Evolutionary conservation across 2,113 vertebrate genomes (phyloP).

Genomic region (Benitochromis conjunctus): DNA sequence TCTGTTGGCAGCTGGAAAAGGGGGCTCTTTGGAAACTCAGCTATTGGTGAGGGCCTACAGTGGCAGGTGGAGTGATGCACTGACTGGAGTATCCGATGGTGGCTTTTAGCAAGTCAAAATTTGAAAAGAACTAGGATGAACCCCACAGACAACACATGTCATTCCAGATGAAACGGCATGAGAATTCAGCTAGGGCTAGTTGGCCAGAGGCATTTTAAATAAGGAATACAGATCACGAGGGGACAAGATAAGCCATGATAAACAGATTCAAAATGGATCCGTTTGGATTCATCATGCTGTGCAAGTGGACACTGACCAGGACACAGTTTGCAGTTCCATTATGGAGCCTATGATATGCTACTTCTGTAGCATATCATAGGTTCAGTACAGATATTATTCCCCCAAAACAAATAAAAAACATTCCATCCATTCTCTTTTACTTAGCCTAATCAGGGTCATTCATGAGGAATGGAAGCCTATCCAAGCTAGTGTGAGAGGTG

Average conservation of each 20-base stretch:
- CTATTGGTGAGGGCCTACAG: neutral
- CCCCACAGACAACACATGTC: neutral
- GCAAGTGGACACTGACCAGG: fast-evolving
- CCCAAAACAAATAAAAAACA: no score
- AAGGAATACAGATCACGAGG: neutral
- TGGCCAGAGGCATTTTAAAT: fast-evolving
- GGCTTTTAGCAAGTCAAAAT: neutral
- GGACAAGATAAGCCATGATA: neutral
- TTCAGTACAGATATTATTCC: no score
- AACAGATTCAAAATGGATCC: neutral
- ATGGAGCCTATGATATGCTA: fast-evolving
- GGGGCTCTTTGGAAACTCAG: neutral
- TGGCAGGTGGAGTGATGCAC: neutral
- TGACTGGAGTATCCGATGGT: neutral
- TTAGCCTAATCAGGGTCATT: no score
- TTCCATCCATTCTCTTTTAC: no score
- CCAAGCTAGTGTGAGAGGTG: no score
- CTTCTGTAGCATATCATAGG: no score
- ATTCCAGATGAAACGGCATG: neutral
- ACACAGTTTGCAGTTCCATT: fast-evolving
- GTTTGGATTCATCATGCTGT: neutral
- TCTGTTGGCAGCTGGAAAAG: neutral
- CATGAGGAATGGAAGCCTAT: no score
- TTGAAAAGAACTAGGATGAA: neutral
- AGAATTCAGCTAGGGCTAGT: neutral